These are phyloP conservation scores for Brotula barbata DNA, from an alignment of 2,797 vertebrate species.

Conservation along the genomic window DNA sequence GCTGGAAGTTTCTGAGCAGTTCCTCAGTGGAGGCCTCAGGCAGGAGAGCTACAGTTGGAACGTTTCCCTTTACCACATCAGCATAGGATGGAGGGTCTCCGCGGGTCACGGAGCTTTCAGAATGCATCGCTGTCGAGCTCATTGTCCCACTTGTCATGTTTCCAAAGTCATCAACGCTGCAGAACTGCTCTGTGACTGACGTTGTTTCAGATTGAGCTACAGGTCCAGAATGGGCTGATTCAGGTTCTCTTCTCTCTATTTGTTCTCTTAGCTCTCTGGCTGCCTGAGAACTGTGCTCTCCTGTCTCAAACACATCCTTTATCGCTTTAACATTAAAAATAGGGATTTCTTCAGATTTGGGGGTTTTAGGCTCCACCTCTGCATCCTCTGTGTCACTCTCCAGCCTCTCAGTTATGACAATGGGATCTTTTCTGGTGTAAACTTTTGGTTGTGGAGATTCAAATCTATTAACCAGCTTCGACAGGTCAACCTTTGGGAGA, in stretches of 20 bases:
- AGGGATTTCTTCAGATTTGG: slow-evolving; percentile 72
- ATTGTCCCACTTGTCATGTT: slow-evolving; percentile 68
- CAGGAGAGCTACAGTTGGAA: slow-evolving; percentile 78
- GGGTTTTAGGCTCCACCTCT: slow-evolving; percentile 65
- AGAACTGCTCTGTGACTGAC: slow-evolving; percentile 76
- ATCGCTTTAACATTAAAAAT: slow-evolving; percentile 81
- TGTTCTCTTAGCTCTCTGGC: slow-evolving; percentile 76
- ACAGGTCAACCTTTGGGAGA: slow-evolving; percentile 76
- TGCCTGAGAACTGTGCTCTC: slow-evolving; percentile 78
- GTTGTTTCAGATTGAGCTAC: slow-evolving; percentile 66
- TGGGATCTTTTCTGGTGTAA: slow-evolving; percentile 78
- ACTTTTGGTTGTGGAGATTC: slow-evolving; percentile 78
- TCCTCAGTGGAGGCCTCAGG: slow-evolving; percentile 80
- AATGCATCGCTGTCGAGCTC: slow-evolving; percentile 60
- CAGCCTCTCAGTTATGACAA: slow-evolving; percentile 77
- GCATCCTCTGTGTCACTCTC: slow-evolving; percentile 75
- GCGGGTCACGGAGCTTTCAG: slow-evolving; percentile 72
- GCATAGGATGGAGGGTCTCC: slow-evolving; percentile 90
- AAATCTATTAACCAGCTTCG: slow-evolving; percentile 79
- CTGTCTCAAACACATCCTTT: slow-evolving; percentile 82
- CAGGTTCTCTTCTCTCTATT: slow-evolving; percentile 75
- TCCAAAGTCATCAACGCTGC: slow-evolving; percentile 77
- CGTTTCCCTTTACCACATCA: slow-evolving; percentile 86
- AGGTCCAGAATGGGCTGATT: slow-evolving; percentile 45
- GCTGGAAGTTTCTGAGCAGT: slow-evolving; percentile 85